A percentile compares a stretch with the other conserved stretches of the same genome.
phyloP scores from a whole-genome alignment of 2,797 vertebrate genomes.

The Falco biarmicus region DNA sequence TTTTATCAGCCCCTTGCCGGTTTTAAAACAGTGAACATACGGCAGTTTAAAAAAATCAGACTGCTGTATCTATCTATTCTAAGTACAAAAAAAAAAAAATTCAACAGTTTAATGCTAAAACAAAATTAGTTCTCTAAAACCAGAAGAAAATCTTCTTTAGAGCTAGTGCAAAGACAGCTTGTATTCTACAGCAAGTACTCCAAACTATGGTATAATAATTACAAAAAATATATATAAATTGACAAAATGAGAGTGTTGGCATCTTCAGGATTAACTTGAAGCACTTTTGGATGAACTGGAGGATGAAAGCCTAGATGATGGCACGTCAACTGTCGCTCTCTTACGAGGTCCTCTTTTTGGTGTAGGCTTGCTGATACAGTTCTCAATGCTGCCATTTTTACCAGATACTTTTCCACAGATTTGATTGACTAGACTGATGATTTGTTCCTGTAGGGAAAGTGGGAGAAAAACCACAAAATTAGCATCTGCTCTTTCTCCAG shows the following conservation, averaged over 20 bases:
- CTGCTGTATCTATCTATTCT: conserved; percentile 81
- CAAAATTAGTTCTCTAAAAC: conserved; percentile 89
- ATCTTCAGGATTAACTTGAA: conserved; percentile 84
- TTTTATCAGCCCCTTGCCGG: conserved; percentile 79
- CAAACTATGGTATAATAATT: conserved; percentile 89
- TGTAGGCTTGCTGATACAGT: conserved; percentile 87
- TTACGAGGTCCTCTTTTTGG: conserved; percentile 95
- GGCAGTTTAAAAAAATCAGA: conserved; percentile 81
- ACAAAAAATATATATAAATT: conserved; percentile 82
- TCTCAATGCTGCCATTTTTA: conserved; percentile 87
- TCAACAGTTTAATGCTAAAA: conserved; percentile 95
- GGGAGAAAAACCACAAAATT: neutral
- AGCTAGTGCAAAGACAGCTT: conserved; percentile 99
- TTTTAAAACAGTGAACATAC: conserved; percentile 83
- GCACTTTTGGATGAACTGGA: conserved; percentile 89
- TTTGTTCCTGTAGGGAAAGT: conserved; percentile 87
- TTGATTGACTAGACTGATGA: conserved; percentile 95
- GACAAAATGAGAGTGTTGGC: conserved; percentile 79
- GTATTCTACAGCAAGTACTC: conserved; percentile 94
- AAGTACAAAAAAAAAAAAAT: conserved; percentile 80
- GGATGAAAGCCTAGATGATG: conserved; percentile 89
- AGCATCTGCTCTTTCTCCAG: neutral
- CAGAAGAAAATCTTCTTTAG: conserved; percentile 95
- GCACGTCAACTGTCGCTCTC: conserved; percentile 91
- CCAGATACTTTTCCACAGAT: conserved; percentile 92